Percentiles rank a stretch among this genome's conserved stretches.
phyloP scores from a whole-genome alignment of 2,797 vertebrate genomes.

The Anolis apletophallus region DNA sequence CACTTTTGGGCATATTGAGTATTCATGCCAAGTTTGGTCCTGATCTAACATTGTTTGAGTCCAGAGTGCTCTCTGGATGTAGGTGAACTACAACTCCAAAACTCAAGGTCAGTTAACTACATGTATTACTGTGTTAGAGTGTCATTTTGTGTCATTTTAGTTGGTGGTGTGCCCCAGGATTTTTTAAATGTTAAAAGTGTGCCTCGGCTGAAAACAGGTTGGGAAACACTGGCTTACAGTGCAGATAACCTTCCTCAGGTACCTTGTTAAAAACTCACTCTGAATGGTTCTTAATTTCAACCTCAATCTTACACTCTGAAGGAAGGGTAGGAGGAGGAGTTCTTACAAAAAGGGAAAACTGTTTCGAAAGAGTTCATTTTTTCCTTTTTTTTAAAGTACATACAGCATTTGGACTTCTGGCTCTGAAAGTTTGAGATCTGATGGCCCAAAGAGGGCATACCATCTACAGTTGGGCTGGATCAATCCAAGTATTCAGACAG shows the following conservation, averaged over 20 bases:
- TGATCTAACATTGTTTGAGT: too few relatives aligned
- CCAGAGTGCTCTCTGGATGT: too few relatives aligned
- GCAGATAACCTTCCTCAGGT: background rate
- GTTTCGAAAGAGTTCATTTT: background rate
- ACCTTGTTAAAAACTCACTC: background rate
- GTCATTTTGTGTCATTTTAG: too few relatives aligned
- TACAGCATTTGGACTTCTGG: background rate
- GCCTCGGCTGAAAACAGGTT: too few relatives aligned
- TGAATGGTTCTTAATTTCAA: background rate
- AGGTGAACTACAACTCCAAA: too few relatives aligned
- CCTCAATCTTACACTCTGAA: background rate
- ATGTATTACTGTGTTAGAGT: too few relatives aligned
- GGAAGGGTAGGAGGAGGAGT: background rate
- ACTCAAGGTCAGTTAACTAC: too few relatives aligned
- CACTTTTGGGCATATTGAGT: too few relatives aligned
- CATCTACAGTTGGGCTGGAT: slow-evolving; percentile 11
- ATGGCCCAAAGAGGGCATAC: background rate
- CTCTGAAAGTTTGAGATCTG: background rate
- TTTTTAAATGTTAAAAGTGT: too few relatives aligned
- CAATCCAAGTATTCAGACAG: slow-evolving; percentile 31
- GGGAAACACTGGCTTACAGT: background rate
- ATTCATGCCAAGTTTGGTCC: too few relatives aligned
- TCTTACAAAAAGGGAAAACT: background rate
- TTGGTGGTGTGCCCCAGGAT: too few relatives aligned
- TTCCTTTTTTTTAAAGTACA: background rate